These are phyloP conservation scores for Megathymus violae DNA, from an alignment of 1,140 invertebrate species.

Conservation along the genomic window DNA sequence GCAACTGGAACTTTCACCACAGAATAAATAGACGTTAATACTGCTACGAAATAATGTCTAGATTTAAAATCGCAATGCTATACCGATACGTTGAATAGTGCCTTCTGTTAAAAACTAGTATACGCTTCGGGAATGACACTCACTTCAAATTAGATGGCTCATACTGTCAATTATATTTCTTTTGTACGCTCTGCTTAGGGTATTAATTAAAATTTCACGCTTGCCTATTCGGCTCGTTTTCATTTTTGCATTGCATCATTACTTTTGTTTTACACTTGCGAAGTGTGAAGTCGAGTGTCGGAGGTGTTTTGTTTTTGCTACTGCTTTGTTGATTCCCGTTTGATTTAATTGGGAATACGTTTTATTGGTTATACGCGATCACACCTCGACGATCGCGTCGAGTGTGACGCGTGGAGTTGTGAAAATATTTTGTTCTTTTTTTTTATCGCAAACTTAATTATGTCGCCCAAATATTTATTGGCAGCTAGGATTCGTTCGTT, in stretches of 20 bases:
- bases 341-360: slow-evolving; percentile 68
- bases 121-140: slow-evolving; percentile 58
- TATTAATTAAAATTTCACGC: slow-evolving; percentile 80
- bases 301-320: slow-evolving; percentile 56
- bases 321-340: slow-evolving; percentile 58
- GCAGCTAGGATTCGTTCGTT: neutral
- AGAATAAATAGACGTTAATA: no score
- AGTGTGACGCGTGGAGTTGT: slow-evolving; percentile 32
- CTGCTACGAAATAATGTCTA: no score
- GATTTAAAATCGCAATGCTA: neutral
- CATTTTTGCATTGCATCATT: slow-evolving; percentile 55
- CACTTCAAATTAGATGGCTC: slow-evolving; percentile 72
- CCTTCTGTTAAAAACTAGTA: slow-evolving; percentile 13
- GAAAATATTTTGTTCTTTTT: slow-evolving; percentile 20
- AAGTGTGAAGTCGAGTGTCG: slow-evolving; percentile 72
- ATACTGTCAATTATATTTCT: slow-evolving; percentile 71
- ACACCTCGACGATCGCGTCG: slow-evolving; percentile 23
- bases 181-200: slow-evolving; percentile 64
- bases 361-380: slow-evolving; percentile 37
- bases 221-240: slow-evolving; percentile 45
- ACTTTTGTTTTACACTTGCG: slow-evolving; percentile 76
- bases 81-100: neutral
- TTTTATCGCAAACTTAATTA: slow-evolving; percentile 16
- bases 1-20: no score
- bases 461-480: slow-evolving; percentile 11